These are phyloP conservation scores for Lithophane semibrunnea DNA, from an alignment of 2,888 invertebrate species.

Conservation along the genomic window DNA sequence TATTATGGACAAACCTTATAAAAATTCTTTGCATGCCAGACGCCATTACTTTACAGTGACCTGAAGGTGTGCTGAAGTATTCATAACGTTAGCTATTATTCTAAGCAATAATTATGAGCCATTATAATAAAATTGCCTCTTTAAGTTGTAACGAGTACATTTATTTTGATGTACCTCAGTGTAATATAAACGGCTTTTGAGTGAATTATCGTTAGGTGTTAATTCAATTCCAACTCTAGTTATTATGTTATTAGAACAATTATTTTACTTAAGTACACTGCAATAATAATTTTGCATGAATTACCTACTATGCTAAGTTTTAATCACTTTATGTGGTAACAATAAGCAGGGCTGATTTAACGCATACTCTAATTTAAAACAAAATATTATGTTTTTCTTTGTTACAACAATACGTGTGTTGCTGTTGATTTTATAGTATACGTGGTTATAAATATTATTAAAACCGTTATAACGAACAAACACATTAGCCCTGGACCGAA, in stretches of 20 bases:
- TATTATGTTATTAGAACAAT: slow-evolving; percentile 28
- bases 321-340: not conserved
- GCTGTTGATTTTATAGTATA: no score
- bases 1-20: slow-evolving; percentile 32
- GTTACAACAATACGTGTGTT: not conserved
- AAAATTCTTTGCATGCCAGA: slow-evolving; percentile 46
- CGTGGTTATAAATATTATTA: not conserved
- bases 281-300: slow-evolving; percentile 1
- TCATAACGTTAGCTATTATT: slow-evolving; percentile 32
- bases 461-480: not conserved
- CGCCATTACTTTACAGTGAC: slow-evolving; percentile 37
- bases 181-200: slow-evolving; percentile 10
- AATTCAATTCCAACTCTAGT: slow-evolving; percentile 31
- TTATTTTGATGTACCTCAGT: slow-evolving; percentile 11
- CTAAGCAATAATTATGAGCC: slow-evolving; percentile 48
- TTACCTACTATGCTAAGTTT: not conserved
- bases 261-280: slow-evolving; percentile 6
- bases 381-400: no score
- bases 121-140: slow-evolving; percentile 44
- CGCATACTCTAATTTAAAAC: no score
- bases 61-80: slow-evolving; percentile 53
- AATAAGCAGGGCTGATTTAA: not conserved
- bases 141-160: slow-evolving; percentile 21
- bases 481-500: not conserved
- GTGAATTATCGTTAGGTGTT: slow-evolving; percentile 35